Conservation (phyloP, 1,140 invertebrate genomes). For the Ridgeia piscesae region DNA sequence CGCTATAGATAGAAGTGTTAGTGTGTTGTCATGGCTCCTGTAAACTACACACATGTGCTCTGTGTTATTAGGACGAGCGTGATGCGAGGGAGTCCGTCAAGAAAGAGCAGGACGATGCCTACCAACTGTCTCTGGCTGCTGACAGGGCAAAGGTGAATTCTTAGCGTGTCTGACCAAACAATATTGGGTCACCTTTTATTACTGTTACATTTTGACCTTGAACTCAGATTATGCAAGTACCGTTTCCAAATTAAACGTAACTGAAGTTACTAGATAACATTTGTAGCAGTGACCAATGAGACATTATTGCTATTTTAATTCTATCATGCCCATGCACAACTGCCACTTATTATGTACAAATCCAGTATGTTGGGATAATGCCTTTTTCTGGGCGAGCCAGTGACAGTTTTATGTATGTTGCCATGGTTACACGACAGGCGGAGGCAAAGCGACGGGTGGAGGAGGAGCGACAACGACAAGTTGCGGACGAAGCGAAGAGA, state of each 20-base stretch:
- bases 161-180: neutral
- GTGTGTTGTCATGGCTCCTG: neutral
- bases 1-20: too few relatives aligned
- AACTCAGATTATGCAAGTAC: neutral
- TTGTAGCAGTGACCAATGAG: neutral
- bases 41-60: neutral
- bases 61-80: slow-evolving; percentile 64
- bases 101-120: slow-evolving; percentile 90
- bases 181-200: neutral
- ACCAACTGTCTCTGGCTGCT: slow-evolving; percentile 82
- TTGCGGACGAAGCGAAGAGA: neutral
- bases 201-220: neutral
- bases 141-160: slow-evolving; percentile 70
- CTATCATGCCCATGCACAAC: neutral
- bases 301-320: neutral
- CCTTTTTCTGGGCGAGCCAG: neutral
- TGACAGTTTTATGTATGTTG: slow-evolving; percentile 25
- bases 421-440: slow-evolving; percentile 21
- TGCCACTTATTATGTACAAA: neutral
- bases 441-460: slow-evolving; percentile 22
- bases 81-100: slow-evolving; percentile 85
- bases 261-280: slow-evolving; percentile 24
- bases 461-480: neutral
- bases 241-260: slow-evolving; percentile 4
- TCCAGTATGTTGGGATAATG: neutral